Evolutionary conservation across 2,888 invertebrate species (phyloP).

Genomic region (Syrista parreyssii): DNA sequence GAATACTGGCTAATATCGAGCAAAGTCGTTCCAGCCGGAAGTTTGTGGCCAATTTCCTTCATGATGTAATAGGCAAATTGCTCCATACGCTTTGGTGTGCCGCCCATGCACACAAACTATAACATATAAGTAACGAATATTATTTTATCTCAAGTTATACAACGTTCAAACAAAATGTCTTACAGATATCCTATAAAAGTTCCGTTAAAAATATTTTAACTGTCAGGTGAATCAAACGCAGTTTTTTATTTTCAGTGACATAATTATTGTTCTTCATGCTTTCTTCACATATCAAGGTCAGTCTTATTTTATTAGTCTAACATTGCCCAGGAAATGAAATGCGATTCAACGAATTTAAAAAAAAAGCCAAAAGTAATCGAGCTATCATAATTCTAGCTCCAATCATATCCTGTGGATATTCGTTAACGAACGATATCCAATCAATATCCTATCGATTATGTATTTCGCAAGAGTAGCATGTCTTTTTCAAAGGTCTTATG

Average conservation of each 20-base stretch:
- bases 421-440: not conserved
- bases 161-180: not conserved
- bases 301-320: not conserved
- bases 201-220: not conserved
- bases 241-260: not conserved
- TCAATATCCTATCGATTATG: not conserved
- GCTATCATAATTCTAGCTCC: not conserved
- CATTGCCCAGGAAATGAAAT: not conserved
- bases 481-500: not conserved
- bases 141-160: not conserved
- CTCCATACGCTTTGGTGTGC: conserved; percentile 94
- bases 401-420: not conserved
- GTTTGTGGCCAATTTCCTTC: conserved; percentile 88
- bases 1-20: conserved; percentile 92
- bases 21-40: conserved; percentile 88
- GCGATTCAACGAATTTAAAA: not conserved
- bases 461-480: not conserved
- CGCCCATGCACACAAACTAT: conserved; percentile 97
- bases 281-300: not conserved
- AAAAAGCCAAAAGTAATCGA: not conserved
- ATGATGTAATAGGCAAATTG: conserved; percentile 91
- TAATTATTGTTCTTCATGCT: not conserved
- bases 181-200: not conserved
- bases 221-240: not conserved
- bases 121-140: conserved; percentile 4